These are phyloP conservation scores for Aradophagus sp. DNA, from an alignment of 1,140 invertebrate species.

Conservation along the genomic window DNA sequence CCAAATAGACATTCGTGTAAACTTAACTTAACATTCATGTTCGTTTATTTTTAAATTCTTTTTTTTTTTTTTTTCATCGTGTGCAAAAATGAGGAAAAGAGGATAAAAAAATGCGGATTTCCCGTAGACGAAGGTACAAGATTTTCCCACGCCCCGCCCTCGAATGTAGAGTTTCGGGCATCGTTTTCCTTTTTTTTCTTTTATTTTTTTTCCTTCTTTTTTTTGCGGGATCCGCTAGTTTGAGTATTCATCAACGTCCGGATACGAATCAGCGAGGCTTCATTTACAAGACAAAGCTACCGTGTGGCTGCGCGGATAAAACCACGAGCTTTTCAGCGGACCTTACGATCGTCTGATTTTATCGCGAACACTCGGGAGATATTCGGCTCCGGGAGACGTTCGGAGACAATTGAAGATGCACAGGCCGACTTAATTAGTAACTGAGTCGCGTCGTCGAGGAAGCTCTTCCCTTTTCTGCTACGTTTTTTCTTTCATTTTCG, in stretches of 20 bases:
- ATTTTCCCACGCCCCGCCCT: constrained; percentile 31
- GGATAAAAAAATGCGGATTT: constrained; percentile 6
- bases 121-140: constrained; percentile 19
- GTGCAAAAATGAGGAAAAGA: no score
- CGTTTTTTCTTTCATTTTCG: background rate
- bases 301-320: constrained; percentile 63
- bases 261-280: constrained; percentile 74
- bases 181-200: no score
- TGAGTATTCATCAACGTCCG: constrained; percentile 75
- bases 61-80: no score
- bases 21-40: no score
- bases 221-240: constrained; percentile 35
- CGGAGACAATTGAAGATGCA: constrained; percentile 48
- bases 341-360: constrained; percentile 48
- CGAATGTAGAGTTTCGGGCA: constrained; percentile 12
- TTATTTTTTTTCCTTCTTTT: no score
- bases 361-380: constrained; percentile 46
- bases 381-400: constrained; percentile 42
- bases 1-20: no score
- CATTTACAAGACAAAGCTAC: constrained; percentile 76
- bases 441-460: constrained; percentile 36
- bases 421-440: constrained; percentile 53
- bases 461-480: background rate
- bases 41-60: no score
- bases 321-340: constrained; percentile 50